phyloP scores from a whole-genome alignment of 1,140 invertebrate species.

The Musca vetustissima region DNA sequence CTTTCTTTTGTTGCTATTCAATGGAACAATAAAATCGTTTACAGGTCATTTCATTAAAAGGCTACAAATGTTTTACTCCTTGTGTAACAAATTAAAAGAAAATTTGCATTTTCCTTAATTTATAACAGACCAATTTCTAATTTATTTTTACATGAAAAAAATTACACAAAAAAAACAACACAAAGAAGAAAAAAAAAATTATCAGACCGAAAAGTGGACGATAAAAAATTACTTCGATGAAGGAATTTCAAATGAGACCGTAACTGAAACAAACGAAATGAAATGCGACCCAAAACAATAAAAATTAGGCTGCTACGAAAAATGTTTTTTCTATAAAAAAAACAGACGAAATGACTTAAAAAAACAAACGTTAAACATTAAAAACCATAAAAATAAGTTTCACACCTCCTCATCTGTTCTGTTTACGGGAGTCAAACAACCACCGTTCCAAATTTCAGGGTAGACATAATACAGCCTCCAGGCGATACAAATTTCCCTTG shows the following conservation, averaged over 20 bases:
- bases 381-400: conserved; percentile 24
- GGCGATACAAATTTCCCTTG: no score
- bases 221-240: no score
- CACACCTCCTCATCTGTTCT: conserved; percentile 5
- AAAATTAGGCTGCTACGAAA: conserved; percentile 1
- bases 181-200: not conserved
- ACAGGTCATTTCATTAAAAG: conserved; percentile 4
- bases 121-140: conserved; percentile 21
- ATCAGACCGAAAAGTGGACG: no score
- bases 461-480: not conserved
- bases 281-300: conserved; percentile 16
- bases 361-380: conserved; percentile 18
- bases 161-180: not conserved
- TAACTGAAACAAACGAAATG: no score
- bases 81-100: conserved; percentile 16
- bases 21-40: conserved; percentile 1
- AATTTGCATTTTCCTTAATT: conserved; percentile 12
- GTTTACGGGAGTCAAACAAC: conserved; percentile 5
- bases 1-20: no score
- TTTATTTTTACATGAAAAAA: conserved; percentile 14
- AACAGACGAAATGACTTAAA: not conserved
- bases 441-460: not conserved
- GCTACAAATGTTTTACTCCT: conserved; percentile 4
- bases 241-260: no score
- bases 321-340: not conserved